phyloP scores from a whole-genome alignment of 2,797 vertebrate species.

The Holocentrus rufus region DNA sequence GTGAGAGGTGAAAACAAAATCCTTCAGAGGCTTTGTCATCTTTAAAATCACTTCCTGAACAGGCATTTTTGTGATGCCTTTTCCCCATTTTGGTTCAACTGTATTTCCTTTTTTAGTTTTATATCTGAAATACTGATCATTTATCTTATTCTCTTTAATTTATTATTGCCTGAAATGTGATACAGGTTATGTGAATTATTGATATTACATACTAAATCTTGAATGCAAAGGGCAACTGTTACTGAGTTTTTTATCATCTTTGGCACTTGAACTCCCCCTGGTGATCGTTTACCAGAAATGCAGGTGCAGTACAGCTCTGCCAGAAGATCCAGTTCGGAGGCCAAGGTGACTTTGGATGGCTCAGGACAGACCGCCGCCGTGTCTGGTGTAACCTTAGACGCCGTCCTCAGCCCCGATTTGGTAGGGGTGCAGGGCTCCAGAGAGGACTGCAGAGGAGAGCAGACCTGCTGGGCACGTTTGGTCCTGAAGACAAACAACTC shows the following conservation, averaged over 20 bases:
- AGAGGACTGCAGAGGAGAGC: slow-evolving; percentile 71
- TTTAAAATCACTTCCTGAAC: neutral
- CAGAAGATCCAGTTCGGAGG: slow-evolving; percentile 85
- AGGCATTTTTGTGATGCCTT: neutral
- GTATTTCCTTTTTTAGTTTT: no score
- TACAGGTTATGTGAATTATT: neutral
- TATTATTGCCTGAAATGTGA: neutral
- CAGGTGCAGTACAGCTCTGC: slow-evolving; percentile 91
- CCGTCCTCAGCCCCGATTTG: slow-evolving; percentile 73
- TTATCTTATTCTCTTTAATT: neutral
- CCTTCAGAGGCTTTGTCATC: no score
- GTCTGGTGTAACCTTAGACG: slow-evolving; percentile 82
- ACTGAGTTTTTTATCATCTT: no score
- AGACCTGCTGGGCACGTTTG: slow-evolving; percentile 87
- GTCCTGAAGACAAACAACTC: slow-evolving; percentile 76
- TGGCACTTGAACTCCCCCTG: slow-evolving; percentile 37
- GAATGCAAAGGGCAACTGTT: neutral
- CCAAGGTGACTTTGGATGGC: slow-evolving; percentile 86
- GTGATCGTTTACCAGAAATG: slow-evolving; percentile 87
- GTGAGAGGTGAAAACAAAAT: slow-evolving; percentile 48
- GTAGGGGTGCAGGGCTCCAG: slow-evolving; percentile 83
- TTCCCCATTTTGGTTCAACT: no score
- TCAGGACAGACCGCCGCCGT: slow-evolving; percentile 82
- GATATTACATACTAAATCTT: neutral
- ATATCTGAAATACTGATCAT: neutral